Evolutionary conservation across 2,797 vertebrate species (phyloP), one percentile per base, ranked within the genome.

Genomic region (Neomorphus geoffroyi): DNA sequence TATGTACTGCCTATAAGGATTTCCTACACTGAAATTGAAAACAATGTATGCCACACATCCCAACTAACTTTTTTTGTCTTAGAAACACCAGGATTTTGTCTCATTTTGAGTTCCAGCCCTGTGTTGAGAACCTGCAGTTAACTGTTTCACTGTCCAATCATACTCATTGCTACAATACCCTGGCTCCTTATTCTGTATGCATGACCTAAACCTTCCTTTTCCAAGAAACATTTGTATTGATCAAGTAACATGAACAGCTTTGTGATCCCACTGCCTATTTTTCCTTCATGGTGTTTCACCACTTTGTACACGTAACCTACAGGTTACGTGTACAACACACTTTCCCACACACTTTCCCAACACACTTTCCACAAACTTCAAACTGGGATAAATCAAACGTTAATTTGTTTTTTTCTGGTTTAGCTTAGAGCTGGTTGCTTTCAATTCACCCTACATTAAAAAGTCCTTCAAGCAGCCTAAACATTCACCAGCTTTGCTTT

Each of bases 1-100:
- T 7, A 32, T 1, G 5, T 11, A 9, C 2, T n/a, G 30, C 50
- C 13, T 43, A 2, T 1, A 8, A 30, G 54, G 11, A 28, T 17
- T 60, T 30, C 9, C 71, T 33, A 18, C 4, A 14, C 21, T 43
- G 24, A 53, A 62, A 19, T 1, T 1, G 0, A 27, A 39, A 80
- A 43, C 8, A 11, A 54, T 65, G 22, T 7, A 60, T 18, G 37
- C 78, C 28, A 9, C 28, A 7, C 18, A 23, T 12, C 18, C 37
- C 35, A 58, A 7, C 13, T 14, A 4, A 26, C 13, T 15, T 7
- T 5, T 21, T 12, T 13, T 2, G 11, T 3, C 12, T 28, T 23
- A 27, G 30, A 35, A 67, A 48, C 33, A 32, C 10, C 5, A 9
- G 3, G 10, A 18, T 13, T 8, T 12, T 4, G 21, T 24, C 32